phyloP scores from a whole-genome alignment of 2,888 invertebrate genomes.

The Leucoptera coffeella region DNA sequence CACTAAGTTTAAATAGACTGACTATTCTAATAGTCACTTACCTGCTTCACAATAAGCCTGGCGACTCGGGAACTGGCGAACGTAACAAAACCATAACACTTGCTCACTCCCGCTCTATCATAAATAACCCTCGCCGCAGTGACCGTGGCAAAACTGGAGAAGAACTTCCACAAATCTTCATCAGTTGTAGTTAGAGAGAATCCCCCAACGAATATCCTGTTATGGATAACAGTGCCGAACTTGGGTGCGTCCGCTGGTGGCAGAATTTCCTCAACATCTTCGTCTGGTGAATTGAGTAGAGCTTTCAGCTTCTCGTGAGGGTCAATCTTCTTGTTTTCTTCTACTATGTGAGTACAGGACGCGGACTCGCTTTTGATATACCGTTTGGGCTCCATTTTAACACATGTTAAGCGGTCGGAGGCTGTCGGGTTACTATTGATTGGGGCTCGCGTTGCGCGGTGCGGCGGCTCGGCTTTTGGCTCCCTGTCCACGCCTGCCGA shows the following conservation, averaged over 20 bases:
- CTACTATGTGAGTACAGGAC: constrained; percentile 44
- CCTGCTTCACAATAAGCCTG: constrained; percentile 46
- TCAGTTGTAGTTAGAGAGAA: constrained; percentile 92
- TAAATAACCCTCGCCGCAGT: constrained; percentile 92
- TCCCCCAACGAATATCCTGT: constrained; percentile 94
- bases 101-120: constrained; percentile 90
- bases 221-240: constrained; percentile 84
- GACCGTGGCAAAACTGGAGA: constrained; percentile 83
- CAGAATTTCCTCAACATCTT: constrained; percentile 34
- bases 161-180: constrained; percentile 84
- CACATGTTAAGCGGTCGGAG: no score
- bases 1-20: no score
- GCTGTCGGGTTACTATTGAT: no score
- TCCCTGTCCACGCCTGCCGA: no score
- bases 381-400: constrained; percentile 41
- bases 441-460: no score
- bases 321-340: constrained; percentile 32
- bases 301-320: constrained; percentile 45
- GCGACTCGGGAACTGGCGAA: constrained; percentile 46
- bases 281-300: constrained; percentile 34
- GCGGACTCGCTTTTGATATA: constrained; percentile 44
- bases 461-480: no score
- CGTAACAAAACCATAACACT: constrained; percentile 85
- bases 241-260: constrained; percentile 49
- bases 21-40: no score